Percentiles rank a stretch among this genome's conserved stretches.
Evolutionary conservation across 2,888 invertebrate genomes (phyloP).

Genomic region (Subacronicta megacephala): DNA sequence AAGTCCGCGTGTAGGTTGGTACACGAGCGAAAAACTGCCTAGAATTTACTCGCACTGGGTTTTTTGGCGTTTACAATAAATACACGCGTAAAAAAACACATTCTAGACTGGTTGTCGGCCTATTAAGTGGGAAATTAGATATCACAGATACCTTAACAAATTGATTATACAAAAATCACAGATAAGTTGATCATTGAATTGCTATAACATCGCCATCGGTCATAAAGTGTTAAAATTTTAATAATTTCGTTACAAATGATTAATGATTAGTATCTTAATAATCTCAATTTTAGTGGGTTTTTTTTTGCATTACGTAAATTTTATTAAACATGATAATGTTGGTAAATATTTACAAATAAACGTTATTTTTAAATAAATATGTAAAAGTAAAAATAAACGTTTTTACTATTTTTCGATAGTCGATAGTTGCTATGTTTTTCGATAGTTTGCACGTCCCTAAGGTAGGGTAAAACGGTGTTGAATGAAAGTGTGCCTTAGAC

Average conservation of each 20-base stretch:
- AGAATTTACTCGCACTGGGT: conserved; percentile 23
- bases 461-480: conserved; percentile 27
- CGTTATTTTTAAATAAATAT: too few species aligned
- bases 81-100: conserved; percentile 18
- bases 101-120: conserved; percentile 5
- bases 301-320: too few species aligned
- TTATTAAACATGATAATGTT: too few species aligned
- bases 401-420: conserved; percentile 20
- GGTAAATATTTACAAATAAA: too few species aligned
- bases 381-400: too few species aligned
- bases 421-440: too few species aligned
- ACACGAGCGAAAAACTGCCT: conserved; percentile 17
- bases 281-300: too few species aligned
- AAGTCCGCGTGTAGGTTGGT: conserved; percentile 5
- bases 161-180: neutral
- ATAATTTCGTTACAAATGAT: neutral
- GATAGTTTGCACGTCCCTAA: conserved; percentile 31
- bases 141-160: neutral
- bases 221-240: neutral
- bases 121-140: conserved; percentile 10
- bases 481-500: conserved; percentile 49
- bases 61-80: conserved; percentile 30
- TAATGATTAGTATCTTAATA: too few species aligned
- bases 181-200: neutral
- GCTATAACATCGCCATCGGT: neutral